These are phyloP conservation scores for Larimichthys crocea DNA, from an alignment of 2,113 vertebrate genomes.

Conservation along the genomic window DNA sequence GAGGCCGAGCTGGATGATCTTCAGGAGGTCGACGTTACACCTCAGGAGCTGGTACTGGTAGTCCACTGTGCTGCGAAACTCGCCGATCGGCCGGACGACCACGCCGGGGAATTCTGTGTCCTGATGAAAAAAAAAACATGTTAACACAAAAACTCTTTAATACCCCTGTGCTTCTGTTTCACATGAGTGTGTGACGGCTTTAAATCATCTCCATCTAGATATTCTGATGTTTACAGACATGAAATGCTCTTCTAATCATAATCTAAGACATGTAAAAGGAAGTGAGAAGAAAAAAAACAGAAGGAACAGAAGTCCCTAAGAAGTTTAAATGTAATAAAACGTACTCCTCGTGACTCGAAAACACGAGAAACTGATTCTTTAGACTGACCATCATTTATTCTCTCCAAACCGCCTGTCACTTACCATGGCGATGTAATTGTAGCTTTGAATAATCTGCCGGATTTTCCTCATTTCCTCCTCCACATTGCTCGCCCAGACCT, in stretches of 20 bases:
- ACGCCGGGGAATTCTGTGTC: conserved; percentile 99
- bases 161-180: too few species aligned
- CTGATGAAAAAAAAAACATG: conserved; percentile 70
- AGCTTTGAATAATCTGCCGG: conserved; percentile 95
- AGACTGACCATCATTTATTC: background rate
- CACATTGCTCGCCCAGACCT: conserved; percentile 98
- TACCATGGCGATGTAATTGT: conserved; percentile 99
- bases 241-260: too few species aligned
- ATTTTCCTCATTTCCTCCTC: conserved; percentile 99
- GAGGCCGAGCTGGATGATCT: conserved; percentile 98
- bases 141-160: background rate
- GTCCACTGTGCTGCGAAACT: conserved; percentile 97
- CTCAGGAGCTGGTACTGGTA: conserved; percentile 98
- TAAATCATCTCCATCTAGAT: too few species aligned
- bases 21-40: conserved; percentile 97
- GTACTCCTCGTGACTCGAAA: background rate
- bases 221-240: too few species aligned
- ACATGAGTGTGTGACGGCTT: background rate
- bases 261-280: too few species aligned
- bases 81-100: conserved; percentile 95
- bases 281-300: too few species aligned
- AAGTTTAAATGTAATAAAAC: too few species aligned
- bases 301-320: too few species aligned
- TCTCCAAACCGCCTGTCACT: background rate
- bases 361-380: background rate